Evolutionary conservation across 2,888 invertebrate genomes (phyloP).

Genomic region (Eulithis prunata): DNA sequence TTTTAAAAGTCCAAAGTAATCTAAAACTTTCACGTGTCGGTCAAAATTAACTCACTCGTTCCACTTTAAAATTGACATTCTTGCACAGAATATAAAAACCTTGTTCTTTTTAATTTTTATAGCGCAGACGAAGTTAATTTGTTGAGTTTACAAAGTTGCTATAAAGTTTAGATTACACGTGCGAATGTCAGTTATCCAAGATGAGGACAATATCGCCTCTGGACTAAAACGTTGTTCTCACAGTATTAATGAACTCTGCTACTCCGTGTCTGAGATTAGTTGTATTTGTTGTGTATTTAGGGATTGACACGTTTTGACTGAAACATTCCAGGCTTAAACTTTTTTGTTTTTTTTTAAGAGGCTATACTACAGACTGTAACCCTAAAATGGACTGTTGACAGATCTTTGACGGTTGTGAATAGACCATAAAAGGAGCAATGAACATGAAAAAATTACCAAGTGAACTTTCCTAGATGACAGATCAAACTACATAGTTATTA

Average conservation of each 20-base stretch:
- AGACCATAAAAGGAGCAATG: too few species aligned
- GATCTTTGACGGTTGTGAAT: too few species aligned
- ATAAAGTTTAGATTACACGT: constrained; percentile 51
- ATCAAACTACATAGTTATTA: not conserved
- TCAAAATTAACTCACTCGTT: constrained; percentile 19
- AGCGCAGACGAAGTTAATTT: constrained; percentile 41
- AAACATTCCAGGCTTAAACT: too few species aligned
- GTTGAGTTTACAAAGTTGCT: constrained; percentile 45
- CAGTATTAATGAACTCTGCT: constrained; percentile 3
- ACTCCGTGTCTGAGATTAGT: not conserved
- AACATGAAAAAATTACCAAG: not conserved
- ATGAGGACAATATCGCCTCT: constrained; percentile 10
- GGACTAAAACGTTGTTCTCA: constrained; percentile 7
- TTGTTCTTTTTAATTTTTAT: constrained; percentile 24
- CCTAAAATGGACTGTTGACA: too few species aligned
- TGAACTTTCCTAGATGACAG: not conserved
- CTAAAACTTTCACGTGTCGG: constrained; percentile 16
- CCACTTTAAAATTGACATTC: constrained; percentile 24
- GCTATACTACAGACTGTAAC: too few species aligned
- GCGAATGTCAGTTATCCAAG: constrained; percentile 18
- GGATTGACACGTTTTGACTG: too few species aligned
- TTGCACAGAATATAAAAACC: constrained; percentile 8
- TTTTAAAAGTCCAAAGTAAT: constrained; percentile 21
- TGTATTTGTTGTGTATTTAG: not conserved
- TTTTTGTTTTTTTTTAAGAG: too few species aligned